Evolutionary conservation across 2,797 vertebrate species (phyloP), one percentile per base, ranked within the genome.

Genomic region (Pagetopsis macropterus): DNA sequence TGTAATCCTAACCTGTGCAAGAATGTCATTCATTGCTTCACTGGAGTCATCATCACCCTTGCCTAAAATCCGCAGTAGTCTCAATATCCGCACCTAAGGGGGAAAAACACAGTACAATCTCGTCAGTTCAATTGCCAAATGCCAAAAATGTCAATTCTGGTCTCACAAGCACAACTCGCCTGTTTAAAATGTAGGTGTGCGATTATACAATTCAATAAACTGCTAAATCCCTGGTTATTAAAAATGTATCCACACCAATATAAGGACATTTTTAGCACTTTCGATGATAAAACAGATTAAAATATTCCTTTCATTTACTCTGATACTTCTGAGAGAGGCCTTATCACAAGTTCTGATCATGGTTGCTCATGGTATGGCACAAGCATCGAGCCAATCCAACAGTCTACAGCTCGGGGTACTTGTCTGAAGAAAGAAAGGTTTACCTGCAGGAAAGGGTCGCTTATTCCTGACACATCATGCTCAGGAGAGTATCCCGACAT

Each of bases 1-100:
- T 52, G 52, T 3, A 45, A 65, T 46, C 72, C 94, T 92, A 76
- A 99, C 98, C 96, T 99, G 98, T 88, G 98, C 98, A 92, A 99
- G 96, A 91, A 99, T 99, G 90, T 99, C 98, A 91, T 99, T 99
- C 98, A 99, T 99, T 78, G 98, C 98, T 96, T 99, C 98, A 94
- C 98, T 99, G 66, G 98, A 99, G 91, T 99, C 98, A 10, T 99
- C 98, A 55, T 99, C 98, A 65, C 96, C 97, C 93, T 95, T 96
- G 84, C 98, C 98, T 89, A 99, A 93, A 94, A 99, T 99, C 93
- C 98, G 95, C 90, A 99, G 95, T 92, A 99, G 94, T 92, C 97
- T 96, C 91, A 99, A 95, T 95, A 99, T 99, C 88, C 98, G 96
- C 85, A 99, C 98, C 98, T 99, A 57, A 82, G 64, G 57, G 70